Evolutionary conservation across 2,888 invertebrate species (phyloP).

Genomic region (Polydrusus tereticollis): DNA sequence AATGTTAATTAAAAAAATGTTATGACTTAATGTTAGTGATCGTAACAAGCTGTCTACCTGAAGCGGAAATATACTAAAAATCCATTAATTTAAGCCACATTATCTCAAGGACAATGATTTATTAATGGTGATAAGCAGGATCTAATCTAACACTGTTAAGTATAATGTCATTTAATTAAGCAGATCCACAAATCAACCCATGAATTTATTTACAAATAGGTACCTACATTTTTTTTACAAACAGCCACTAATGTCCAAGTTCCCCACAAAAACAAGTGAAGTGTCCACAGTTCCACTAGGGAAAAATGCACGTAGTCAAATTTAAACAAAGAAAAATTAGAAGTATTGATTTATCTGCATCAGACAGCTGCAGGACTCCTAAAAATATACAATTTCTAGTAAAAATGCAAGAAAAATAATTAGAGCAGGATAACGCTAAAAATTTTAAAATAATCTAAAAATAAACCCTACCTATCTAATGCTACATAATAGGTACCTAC

Average conservation of each 20-base stretch:
- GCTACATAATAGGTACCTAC: neutral
- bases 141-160: neutral
- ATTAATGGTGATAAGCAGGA: neutral
- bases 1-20: neutral
- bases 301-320: constrained; percentile 22
- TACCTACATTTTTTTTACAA: constrained; percentile 21
- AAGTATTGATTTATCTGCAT: constrained; percentile 42
- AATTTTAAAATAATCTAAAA: neutral
- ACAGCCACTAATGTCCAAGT: constrained; percentile 13
- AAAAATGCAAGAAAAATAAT: constrained; percentile 48
- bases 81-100: constrained; percentile 2
- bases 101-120: constrained; percentile 21
- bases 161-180: neutral
- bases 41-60: constrained; percentile 9
- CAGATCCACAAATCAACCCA: constrained; percentile 2
- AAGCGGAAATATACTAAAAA: neutral
- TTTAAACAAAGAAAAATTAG: constrained; percentile 46
- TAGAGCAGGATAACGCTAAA: neutral
- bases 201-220: constrained; percentile 5
- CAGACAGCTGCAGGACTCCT: constrained; percentile 26
- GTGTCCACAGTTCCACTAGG: constrained; percentile 6
- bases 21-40: neutral
- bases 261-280: constrained; percentile 13
- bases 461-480: neutral
- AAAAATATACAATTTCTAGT: constrained; percentile 27